Base-by-base conservation (phyloP, 2,113 vertebrate genomes). In the Xyliphius kryptos region DNA sequence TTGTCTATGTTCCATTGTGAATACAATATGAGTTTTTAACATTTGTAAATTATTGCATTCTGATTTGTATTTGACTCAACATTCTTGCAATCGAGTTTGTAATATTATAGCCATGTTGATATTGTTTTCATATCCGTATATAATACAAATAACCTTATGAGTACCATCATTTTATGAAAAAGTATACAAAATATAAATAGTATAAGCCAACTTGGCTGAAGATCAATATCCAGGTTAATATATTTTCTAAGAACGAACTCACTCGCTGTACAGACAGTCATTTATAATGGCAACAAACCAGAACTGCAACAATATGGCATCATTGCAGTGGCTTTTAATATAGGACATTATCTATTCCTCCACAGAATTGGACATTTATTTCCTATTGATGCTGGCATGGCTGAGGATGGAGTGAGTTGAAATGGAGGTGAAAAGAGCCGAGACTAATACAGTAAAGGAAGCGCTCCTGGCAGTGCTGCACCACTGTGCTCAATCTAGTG, bases 221-320 rank as follows among this genome's bases (percentile, higher is more conserved):
- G 20, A 47, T 41, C 66, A 66, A 74, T 66, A 66, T 74, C 58
- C 63, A 43, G 53, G 41, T 21, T 66, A 57, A 44, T 54, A 58
- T 53, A 58, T 66, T 61, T 66, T 41, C 62, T 3, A 13, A 15
- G 32, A 37, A 40, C 54, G 52, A 21, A 5, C 51, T 62, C 13
- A 38, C 6, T 22, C 49, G 14, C 44, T 64, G 36, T 48, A 49
- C 62, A 54, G 19, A 20, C 37, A 56, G 46, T 63, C 54, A 60
- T 70, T 70, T 19, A 55, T n/a, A 70, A 74, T 54, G 46, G 56
- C 47, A 50, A 32, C 14, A 2, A 56, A 60, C 19, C 64, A 41
- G 46, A 61, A 43, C 38, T 21, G 43, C 22, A 36, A 52, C 20
- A 67, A 40, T 48, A 20, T 63, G 58, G 57, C 63, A 54, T 65